phyloP scores from a whole-genome alignment of 2,797 vertebrate genomes.

The Onychomys torridus region DNA sequence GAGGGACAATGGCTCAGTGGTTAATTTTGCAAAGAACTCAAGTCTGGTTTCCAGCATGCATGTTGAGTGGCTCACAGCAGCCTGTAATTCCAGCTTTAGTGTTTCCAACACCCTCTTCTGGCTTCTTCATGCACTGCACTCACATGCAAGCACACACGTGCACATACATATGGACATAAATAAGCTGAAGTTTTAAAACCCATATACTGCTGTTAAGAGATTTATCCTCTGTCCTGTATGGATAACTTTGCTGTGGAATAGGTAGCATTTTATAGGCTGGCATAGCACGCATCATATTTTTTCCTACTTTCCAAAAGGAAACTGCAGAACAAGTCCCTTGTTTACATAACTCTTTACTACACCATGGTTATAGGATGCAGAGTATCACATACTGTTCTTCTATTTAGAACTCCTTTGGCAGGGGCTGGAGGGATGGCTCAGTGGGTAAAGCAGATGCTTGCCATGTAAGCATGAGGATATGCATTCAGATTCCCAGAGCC shows the following conservation, averaged over 20 bases:
- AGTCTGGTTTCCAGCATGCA: background rate
- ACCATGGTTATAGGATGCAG: background rate
- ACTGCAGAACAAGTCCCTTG: background rate
- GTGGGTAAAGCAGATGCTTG: background rate
- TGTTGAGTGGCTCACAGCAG: background rate
- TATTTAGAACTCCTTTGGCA: background rate
- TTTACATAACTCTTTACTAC: background rate
- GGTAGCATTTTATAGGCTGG: background rate
- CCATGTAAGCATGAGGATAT: background rate
- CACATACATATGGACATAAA: background rate
- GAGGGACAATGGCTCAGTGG: background rate
- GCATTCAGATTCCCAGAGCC: background rate
- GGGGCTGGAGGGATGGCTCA: background rate
- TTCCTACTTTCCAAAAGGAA: background rate
- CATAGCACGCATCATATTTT: background rate
- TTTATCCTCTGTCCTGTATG: background rate
- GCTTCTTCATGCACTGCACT: background rate
- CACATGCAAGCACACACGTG: background rate
- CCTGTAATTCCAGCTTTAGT: background rate
- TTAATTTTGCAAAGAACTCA: background rate
- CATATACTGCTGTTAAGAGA: background rate
- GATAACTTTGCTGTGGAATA: slow-evolving; percentile 13
- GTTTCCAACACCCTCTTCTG: background rate
- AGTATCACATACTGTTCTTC: background rate
- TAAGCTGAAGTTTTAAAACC: background rate